phyloP scores from a whole-genome alignment of 2,113 vertebrate species.

The Percina caprodes region DNA sequence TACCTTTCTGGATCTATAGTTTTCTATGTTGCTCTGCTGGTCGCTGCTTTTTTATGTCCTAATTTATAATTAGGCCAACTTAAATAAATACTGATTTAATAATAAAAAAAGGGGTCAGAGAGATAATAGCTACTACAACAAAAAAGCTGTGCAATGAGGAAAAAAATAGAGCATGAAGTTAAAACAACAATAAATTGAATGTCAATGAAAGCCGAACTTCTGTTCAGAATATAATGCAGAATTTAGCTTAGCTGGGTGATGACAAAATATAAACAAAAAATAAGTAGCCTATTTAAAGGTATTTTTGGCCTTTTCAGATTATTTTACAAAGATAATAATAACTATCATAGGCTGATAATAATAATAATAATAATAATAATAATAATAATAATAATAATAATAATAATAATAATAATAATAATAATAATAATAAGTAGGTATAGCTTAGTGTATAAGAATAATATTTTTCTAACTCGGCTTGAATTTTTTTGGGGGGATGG shows the following conservation, averaged over 20 bases:
- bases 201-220: background rate
- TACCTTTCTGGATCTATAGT: background rate
- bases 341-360: background rate
- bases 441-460: background rate
- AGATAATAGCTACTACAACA: background rate
- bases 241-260: background rate
- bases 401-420: constrained; percentile 11
- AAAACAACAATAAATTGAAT: background rate
- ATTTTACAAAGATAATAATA: background rate
- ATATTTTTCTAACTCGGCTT: background rate
- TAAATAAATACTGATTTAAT: background rate
- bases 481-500: background rate
- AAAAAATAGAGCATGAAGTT: background rate
- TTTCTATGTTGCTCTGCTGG: background rate
- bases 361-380: background rate
- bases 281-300: too few species aligned
- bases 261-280: background rate
- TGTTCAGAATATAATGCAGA: background rate
- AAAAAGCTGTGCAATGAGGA: background rate
- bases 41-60: background rate
- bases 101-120: background rate
- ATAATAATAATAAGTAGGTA: background rate
- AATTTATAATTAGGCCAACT: background rate
- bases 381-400: background rate
- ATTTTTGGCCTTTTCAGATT: background rate